Conservation (phyloP, 2,888 invertebrate species). For the Bembecia ichneumoniformis region DNA sequence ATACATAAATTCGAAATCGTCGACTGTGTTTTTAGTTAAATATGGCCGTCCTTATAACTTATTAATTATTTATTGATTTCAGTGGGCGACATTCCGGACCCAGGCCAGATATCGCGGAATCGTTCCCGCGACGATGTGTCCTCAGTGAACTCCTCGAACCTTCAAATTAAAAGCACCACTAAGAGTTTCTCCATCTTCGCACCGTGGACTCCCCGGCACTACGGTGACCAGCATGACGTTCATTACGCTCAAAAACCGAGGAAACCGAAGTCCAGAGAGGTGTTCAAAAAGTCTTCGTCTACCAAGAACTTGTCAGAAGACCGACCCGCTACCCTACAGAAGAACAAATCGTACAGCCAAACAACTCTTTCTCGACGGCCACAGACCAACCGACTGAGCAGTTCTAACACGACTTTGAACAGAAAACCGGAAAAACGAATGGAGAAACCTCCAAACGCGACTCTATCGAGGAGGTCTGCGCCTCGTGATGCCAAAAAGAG, state of each 20-base stretch:
- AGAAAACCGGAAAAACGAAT: constrained; percentile 60
- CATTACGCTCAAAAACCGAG: constrained; percentile 80
- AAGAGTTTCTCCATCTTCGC: constrained; percentile 87
- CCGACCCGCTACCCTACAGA: constrained; percentile 48
- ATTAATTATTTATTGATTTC: constrained; percentile 17
- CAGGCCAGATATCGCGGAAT: constrained; percentile 71
- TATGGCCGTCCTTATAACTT: not conserved
- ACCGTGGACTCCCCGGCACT: constrained; percentile 85
- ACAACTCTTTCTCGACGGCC: constrained; percentile 50
- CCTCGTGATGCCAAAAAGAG: constrained; percentile 59
- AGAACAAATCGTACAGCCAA: constrained; percentile 63
- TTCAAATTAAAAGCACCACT: constrained; percentile 81
- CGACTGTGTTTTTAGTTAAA: too few species aligned
- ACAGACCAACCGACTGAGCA: constrained; percentile 42
- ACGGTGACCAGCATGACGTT: constrained; percentile 81
- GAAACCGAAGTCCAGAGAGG: constrained; percentile 44
- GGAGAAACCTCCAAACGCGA: constrained; percentile 27
- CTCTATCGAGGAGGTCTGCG: constrained; percentile 53
- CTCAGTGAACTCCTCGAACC: constrained; percentile 74
- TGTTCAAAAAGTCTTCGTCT: constrained; percentile 57
- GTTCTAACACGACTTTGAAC: constrained; percentile 53
- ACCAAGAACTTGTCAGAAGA: constrained; percentile 43
- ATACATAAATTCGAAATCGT: too few species aligned
- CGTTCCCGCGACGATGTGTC: constrained; percentile 84
- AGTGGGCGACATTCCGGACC: constrained; percentile 89